Percentiles rank a stretch among this genome's conserved stretches.
phyloP scores from a whole-genome alignment of 23 tunicate species.

The Oikopleura albicans region DNA sequence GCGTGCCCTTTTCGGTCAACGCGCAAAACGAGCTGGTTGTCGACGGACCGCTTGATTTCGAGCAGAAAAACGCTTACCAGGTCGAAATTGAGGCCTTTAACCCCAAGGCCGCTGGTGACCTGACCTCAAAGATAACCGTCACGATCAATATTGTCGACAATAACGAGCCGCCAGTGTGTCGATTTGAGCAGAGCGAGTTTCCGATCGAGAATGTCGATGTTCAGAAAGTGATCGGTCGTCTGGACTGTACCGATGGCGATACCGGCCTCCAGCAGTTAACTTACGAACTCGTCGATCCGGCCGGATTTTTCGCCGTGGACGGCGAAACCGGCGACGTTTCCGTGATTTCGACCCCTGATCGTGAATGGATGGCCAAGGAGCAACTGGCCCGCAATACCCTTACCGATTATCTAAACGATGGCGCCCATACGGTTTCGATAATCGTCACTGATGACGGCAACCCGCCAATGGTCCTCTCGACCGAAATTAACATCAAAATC shows the following conservation, averaged over 20 bases:
- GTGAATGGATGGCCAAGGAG: neutral
- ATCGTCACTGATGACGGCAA: neutral
- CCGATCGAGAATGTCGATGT: neutral
- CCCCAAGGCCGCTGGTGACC: neutral
- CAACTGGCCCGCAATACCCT: too few relatives aligned
- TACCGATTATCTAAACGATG: neutral
- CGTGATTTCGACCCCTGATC: neutral
- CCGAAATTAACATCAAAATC: neutral
- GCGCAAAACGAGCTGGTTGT: neutral
- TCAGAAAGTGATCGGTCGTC: neutral
- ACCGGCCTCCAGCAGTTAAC: neutral
- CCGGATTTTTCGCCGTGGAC: neutral
- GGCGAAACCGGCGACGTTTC: neutral
- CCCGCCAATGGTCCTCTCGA: neutral
- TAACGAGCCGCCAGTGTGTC: neutral
- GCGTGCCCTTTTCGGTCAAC: neutral
- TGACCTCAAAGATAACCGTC: neutral
- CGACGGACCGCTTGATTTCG: neutral
- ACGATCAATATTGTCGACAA: neutral
- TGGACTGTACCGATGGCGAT: neutral
- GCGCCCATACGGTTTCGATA: neutral
- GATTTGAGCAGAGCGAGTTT: neutral
- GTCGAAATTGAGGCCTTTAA: neutral
- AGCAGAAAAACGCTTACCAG: neutral
- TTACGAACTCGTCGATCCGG: neutral